Evolutionary conservation across 2,888 invertebrate species (phyloP).

Genomic region (Lycaena phlaeas): DNA sequence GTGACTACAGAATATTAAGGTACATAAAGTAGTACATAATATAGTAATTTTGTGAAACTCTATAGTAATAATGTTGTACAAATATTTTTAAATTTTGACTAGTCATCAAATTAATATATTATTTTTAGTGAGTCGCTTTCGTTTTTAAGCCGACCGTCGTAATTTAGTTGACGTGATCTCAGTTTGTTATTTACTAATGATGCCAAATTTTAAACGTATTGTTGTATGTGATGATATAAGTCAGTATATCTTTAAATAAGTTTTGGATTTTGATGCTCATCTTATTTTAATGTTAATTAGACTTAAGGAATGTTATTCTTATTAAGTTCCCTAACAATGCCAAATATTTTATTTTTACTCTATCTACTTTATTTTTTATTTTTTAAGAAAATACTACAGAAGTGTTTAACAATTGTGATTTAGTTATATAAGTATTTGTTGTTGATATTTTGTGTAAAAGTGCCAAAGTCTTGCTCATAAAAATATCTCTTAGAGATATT

Average conservation of each 20-base stretch:
- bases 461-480: slow-evolving; percentile 25
- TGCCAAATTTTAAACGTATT: slow-evolving; percentile 19
- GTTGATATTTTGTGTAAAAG: slow-evolving; percentile 13
- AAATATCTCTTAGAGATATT: slow-evolving; percentile 18
- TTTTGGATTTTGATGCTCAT: slow-evolving; percentile 15
- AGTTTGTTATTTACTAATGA: slow-evolving; percentile 12
- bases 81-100: too few species aligned
- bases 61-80: too few species aligned
- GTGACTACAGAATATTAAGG: too few species aligned
- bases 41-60: too few species aligned
- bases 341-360: neutral
- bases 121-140: slow-evolving; percentile 11
- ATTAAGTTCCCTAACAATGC: slow-evolving; percentile 10
- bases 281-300: slow-evolving; percentile 6
- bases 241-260: slow-evolving; percentile 9
- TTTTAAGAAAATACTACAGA: too few species aligned
- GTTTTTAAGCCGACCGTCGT: slow-evolving; percentile 2
- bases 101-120: slow-evolving; percentile 5
- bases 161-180: slow-evolving; percentile 16
- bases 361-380: neutral
- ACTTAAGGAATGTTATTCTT: slow-evolving; percentile 6
- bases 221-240: slow-evolving; percentile 12
- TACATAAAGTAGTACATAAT: too few species aligned
- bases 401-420: neutral
- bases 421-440: neutral